A percentile compares a stretch with the other conserved stretches of the same genome.
Evolutionary conservation across 1,140 invertebrate species (phyloP).

Genomic region (Ditylenchus dipsaci): DNA sequence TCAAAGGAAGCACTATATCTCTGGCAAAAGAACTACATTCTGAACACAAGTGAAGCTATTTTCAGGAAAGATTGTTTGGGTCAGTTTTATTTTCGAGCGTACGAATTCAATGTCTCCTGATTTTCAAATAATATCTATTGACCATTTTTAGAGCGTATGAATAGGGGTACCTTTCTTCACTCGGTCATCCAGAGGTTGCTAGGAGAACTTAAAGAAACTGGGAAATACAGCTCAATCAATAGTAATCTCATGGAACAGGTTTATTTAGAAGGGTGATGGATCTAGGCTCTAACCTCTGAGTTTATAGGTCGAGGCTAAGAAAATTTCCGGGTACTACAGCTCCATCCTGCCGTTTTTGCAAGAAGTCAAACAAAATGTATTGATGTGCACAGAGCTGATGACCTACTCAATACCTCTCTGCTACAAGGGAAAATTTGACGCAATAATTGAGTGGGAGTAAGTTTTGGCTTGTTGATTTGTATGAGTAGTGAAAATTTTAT

Average conservation of each 20-base stretch:
- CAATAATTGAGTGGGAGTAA: neutral
- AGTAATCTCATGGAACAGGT: neutral
- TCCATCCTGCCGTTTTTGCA: neutral
- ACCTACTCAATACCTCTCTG: neutral
- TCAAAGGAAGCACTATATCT: neutral
- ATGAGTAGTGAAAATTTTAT: neutral
- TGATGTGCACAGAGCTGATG: neutral
- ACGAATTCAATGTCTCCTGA: no score
- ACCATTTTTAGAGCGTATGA: neutral
- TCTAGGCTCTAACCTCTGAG: no score
- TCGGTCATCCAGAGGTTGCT: neutral
- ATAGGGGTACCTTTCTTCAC: neutral
- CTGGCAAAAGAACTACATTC: neutral
- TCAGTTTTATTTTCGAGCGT: neutral
- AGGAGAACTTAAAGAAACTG: neutral
- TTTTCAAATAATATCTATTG: neutral
- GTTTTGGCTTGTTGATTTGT: neutral
- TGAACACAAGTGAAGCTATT: neutral
- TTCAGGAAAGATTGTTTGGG: neutral
- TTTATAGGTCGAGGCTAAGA: neutral
- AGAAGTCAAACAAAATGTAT: neutral
- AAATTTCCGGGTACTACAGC: neutral
- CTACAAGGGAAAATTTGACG: neutral
- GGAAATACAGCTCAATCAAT: neutral
- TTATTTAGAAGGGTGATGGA: neutral